Evolutionary conservation across 2,888 invertebrate genomes (phyloP).

Genomic region (Aproaerema taeniolella): DNA sequence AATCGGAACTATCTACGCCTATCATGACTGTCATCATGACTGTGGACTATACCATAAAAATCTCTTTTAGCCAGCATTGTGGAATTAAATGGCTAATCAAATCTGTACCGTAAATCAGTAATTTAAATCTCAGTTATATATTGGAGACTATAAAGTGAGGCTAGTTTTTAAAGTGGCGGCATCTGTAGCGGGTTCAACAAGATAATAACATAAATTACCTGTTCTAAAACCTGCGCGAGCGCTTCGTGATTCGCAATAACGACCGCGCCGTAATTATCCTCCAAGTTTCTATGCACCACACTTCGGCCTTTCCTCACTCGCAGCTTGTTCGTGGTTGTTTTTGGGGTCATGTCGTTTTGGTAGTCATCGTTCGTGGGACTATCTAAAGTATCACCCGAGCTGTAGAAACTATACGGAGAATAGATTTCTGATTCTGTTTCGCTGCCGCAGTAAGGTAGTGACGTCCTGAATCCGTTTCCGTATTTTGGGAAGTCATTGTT

Average conservation of each 20-base stretch:
- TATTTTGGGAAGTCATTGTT: slow-evolving; percentile 78
- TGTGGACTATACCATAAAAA: no score
- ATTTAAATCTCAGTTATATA: no score
- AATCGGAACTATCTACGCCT: no score
- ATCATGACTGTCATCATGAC: no score
- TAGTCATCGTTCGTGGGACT: slow-evolving; percentile 60
- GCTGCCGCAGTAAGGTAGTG: slow-evolving; percentile 89
- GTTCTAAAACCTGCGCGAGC: slow-evolving; percentile 91
- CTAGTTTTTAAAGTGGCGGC: no score
- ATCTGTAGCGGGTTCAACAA: no score
- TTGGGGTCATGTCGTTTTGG: slow-evolving; percentile 59
- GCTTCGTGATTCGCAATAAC: slow-evolving; percentile 94
- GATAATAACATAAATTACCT: slow-evolving; percentile 75
- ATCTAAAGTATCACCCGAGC: slow-evolving; percentile 77
- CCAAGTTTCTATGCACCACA: slow-evolving; percentile 89
- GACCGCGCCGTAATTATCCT: slow-evolving; percentile 94
- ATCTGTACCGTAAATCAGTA: no score
- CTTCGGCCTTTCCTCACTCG: slow-evolving; percentile 88
- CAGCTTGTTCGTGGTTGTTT: slow-evolving; percentile 79
- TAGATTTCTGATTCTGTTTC: slow-evolving; percentile 91
- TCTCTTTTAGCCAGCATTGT: no score
- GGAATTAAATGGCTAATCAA: no score
- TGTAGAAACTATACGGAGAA: slow-evolving; percentile 87
- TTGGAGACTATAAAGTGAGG: no score
- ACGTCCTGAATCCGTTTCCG: slow-evolving; percentile 78